Base-by-base conservation (phyloP, 2,113 vertebrate genomes). In the Bos indicus region DNA sequence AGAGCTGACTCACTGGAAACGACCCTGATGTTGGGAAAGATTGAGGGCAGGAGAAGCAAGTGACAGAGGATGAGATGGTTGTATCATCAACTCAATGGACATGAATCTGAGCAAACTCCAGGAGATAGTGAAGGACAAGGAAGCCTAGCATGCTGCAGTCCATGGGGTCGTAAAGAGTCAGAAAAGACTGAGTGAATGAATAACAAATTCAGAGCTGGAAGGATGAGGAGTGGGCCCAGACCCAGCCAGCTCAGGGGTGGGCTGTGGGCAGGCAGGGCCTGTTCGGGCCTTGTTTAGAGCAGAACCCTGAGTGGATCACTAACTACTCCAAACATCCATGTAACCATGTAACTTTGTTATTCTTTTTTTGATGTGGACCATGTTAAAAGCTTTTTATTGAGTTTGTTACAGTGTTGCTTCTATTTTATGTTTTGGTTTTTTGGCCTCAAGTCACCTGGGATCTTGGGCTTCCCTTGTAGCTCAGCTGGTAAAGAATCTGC, bases 251-350 rank as follows among this genome's bases (percentile, higher is more conserved):
- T 17, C 9, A 30, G 19, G 7, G 13, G 7, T 6, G 13, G 14
- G 52, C 74, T 21, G 8, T 15, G 54, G 60, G 78, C 40, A 59
- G 52, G 12, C 16, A 40, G 77, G 14, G 33, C 28, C 57, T 9
- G 2, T 3, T 0, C 3, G 0, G 81, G 40, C 7, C 0, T 19
- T 59, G 28, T 10, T 48, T 6, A 56, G 16, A 30, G 40, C 2
- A 2, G 48, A 57, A 46, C 7, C 6, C 21, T 21, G 11, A 48
- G 28, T 46, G 81, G 80, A 15, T 26, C n/a, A 52, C 52, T 2
- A 2, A n/a, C 3, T 30, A 51, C 33, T 3, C 51, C 46, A 36
- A 36, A 36, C 12, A 19, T 46, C 64, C 21, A 4, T 7, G 17
- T 23, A 77, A 14, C 36, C 21, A 7, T 19, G 23, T 23, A 43